phyloP scores from a whole-genome alignment of 2,113 vertebrate species.

The Rissa tridactyla region DNA sequence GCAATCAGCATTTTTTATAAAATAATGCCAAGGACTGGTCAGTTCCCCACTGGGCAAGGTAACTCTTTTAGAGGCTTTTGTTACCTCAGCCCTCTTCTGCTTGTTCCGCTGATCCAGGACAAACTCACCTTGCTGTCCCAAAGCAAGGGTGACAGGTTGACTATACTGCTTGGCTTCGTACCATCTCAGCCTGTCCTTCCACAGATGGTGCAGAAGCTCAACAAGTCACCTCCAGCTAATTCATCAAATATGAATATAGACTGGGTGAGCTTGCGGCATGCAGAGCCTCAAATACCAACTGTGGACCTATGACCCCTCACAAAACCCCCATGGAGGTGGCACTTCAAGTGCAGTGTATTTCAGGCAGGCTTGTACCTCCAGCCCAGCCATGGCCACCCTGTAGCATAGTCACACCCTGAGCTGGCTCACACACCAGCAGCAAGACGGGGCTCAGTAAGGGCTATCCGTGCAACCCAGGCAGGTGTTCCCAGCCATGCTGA shows the following conservation, averaged over 20 bases:
- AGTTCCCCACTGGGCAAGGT: not conserved
- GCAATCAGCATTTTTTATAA: not conserved
- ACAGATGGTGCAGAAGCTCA: not conserved
- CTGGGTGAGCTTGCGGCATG: not conserved
- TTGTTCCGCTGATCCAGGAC: not conserved
- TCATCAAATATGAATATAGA: not conserved
- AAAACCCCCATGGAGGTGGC: not conserved
- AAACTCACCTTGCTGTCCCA: not conserved
- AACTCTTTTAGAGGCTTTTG: not conserved
- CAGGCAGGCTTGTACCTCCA: not conserved
- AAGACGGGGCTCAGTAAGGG: not conserved
- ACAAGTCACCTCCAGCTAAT: not conserved
- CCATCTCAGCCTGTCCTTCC: slow-evolving; percentile 13
- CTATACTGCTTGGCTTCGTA: not conserved
- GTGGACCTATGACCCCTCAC: not conserved
- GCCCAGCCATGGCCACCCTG: not conserved
- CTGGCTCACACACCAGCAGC: not conserved
- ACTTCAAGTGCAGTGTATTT: not conserved
- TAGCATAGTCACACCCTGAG: not conserved
- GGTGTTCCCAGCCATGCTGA: not conserved
- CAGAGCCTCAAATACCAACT: not conserved
- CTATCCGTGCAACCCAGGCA: not conserved
- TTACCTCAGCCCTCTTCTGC: not conserved
- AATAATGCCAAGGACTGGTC: slow-evolving; percentile 5
- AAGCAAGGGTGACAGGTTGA: not conserved